Evolutionary conservation across 2,888 invertebrate species (phyloP).

Genomic region (Ramazzottius varieornatus): DNA sequence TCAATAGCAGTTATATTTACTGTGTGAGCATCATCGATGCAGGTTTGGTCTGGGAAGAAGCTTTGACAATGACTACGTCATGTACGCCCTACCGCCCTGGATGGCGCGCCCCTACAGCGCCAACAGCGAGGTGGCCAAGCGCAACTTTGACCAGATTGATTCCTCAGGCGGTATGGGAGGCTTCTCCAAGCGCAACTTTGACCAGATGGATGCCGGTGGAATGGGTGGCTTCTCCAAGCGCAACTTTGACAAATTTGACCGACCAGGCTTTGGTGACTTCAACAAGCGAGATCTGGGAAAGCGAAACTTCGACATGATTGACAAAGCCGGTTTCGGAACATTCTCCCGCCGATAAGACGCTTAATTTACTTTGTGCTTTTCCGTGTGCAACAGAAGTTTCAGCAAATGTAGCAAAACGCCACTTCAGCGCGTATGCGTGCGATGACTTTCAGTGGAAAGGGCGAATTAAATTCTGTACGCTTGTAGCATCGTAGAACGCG

Average conservation of each 20-base stretch:
- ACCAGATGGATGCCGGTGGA: not conserved
- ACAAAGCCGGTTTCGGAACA: not conserved
- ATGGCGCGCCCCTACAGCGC: not conserved
- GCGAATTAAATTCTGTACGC: no score
- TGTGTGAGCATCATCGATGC: not conserved
- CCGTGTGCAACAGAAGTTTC: no score
- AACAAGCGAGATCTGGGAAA: not conserved
- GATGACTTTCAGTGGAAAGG: no score
- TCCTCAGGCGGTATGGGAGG: not conserved
- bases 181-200: not conserved
- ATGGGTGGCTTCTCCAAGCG: not conserved
- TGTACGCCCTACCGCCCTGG: not conserved
- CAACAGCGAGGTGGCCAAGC: not conserved
- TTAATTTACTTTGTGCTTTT: no score
- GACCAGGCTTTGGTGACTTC: not conserved
- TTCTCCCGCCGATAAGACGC: slow-evolving; percentile 1
- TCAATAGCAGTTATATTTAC: no score
- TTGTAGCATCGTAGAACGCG: no score
- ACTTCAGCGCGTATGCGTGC: no score
- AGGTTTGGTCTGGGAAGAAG: not conserved
- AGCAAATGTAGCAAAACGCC: no score
- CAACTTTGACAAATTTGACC: not conserved
- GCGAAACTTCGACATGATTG: not conserved
- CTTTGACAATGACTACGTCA: not conserved
- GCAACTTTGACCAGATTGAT: not conserved